A percentile compares a stretch with the other conserved stretches of the same genome.
These are phyloP conservation scores for Dynastes maya DNA, from an alignment of 2,888 invertebrate genomes.

Conservation along the genomic window DNA sequence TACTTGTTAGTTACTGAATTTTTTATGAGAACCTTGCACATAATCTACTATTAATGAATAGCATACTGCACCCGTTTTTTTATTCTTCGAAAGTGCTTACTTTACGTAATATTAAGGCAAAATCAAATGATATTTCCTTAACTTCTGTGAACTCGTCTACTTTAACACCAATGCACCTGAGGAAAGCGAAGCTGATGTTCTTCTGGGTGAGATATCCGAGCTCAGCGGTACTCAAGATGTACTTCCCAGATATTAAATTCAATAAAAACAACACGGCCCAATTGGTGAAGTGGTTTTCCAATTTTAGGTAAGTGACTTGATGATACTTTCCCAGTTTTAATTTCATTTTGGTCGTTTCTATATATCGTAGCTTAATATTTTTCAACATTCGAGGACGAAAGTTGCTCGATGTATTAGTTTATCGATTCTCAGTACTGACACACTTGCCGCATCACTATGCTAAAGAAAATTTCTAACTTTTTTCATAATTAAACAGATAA, in stretches of 20 bases:
- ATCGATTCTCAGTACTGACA: slow-evolving; percentile 3
- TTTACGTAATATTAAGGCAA: neutral
- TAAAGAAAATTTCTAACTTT: too few species aligned
- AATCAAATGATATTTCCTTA: slow-evolving; percentile 77
- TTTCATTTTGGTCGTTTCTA: slow-evolving; percentile 44
- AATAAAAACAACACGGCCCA: slow-evolving; percentile 99
- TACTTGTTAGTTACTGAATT: slow-evolving; percentile 24
- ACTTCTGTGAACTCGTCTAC: slow-evolving; percentile 94
- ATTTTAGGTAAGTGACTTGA: slow-evolving; percentile 91
- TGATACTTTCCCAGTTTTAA: neutral
- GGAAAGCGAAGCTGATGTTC: slow-evolving; percentile 99
- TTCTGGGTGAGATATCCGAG: slow-evolving; percentile 99
- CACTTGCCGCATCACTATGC: too few species aligned
- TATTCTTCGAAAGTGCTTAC: too few species aligned
- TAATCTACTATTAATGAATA: slow-evolving; percentile 2
- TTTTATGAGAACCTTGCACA: slow-evolving; percentile 4
- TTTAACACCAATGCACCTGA: slow-evolving; percentile 99
- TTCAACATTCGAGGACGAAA: too few species aligned
- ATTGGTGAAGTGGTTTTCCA: slow-evolving; percentile 99
- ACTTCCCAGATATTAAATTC: slow-evolving; percentile 99
- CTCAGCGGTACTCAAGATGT: slow-evolving; percentile 99
- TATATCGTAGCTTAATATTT: too few species aligned
- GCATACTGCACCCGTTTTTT: too few species aligned
- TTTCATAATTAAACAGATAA: too few species aligned
- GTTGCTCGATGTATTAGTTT: neutral